phyloP scores from a whole-genome alignment of 2,113 vertebrate species.

The Proteles cristata region DNA sequence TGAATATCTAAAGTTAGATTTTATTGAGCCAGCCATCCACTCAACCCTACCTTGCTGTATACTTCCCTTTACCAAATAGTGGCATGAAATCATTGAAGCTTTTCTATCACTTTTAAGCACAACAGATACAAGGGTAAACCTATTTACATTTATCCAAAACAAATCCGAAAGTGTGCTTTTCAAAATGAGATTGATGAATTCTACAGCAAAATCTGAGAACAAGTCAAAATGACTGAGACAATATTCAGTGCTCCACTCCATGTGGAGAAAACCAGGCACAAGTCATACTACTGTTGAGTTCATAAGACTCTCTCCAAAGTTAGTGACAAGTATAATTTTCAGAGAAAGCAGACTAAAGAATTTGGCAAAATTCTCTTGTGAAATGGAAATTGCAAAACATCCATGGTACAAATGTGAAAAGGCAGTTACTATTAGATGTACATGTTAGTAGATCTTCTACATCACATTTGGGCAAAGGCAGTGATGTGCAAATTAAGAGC shows the following conservation, averaged over 20 bases:
- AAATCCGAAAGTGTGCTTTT: slow-evolving; percentile 15
- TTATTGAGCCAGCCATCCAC: background rate
- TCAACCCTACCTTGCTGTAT: background rate
- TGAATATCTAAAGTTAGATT: slow-evolving; percentile 13
- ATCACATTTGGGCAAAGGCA: background rate
- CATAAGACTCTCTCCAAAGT: background rate
- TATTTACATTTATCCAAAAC: background rate
- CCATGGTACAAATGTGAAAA: background rate
- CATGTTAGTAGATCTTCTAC: background rate
- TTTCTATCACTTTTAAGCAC: slow-evolving; percentile 32
- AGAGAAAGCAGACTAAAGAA: background rate
- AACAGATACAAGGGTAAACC: background rate
- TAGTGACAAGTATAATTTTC: background rate
- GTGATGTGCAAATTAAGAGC: background rate
- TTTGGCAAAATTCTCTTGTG: background rate
- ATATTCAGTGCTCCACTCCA: background rate
- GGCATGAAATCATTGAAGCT: background rate
- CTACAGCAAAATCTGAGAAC: background rate
- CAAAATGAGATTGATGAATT: slow-evolving; percentile 1
- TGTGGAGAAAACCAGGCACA: background rate
- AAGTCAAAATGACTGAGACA: background rate
- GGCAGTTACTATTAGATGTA: background rate
- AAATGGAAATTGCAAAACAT: background rate
- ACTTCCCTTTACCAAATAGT: background rate
- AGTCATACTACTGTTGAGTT: background rate